A percentile compares a stretch with the other conserved stretches of the same genome.
Conservation (phyloP, 2,797 vertebrate genomes). For the Gorsachius magnificus region DNA sequence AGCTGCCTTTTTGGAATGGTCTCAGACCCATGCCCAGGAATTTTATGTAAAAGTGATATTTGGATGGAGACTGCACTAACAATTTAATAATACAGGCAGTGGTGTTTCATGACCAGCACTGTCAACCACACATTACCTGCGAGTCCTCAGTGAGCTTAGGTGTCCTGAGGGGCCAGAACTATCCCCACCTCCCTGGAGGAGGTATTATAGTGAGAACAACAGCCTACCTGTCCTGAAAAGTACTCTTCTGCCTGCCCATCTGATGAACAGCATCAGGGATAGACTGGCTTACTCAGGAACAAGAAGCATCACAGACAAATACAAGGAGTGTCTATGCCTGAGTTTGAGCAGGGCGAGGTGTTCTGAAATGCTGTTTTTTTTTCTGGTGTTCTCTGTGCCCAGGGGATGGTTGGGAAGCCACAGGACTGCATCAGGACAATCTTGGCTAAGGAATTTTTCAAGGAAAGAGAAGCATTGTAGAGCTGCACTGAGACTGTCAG, state of each 20-base stretch:
- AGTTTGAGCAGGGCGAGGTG: neutral
- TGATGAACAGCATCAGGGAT: neutral
- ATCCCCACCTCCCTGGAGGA: neutral
- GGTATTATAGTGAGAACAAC: neutral
- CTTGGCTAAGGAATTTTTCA: neutral
- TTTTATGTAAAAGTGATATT: neutral
- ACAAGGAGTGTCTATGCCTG: neutral
- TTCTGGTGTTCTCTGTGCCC: neutral
- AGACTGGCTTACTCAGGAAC: neutral
- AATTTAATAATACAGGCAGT: neutral
- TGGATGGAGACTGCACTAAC: neutral
- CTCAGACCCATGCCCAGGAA: neutral
- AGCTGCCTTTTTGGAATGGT: neutral
- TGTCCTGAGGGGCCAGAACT: neutral
- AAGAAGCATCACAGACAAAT: neutral
- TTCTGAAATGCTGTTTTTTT: neutral
- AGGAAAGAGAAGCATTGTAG: neutral
- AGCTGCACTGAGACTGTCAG: neutral
- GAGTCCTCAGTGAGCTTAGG: neutral
- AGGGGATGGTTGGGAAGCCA: neutral
- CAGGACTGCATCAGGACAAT: neutral
- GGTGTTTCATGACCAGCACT: neutral
- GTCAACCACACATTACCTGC: neutral
- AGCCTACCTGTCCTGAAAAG: neutral
- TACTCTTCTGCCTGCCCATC: neutral